These are phyloP conservation scores for Thymelicus acteon DNA, from an alignment of 2,888 invertebrate genomes.

Conservation along the genomic window DNA sequence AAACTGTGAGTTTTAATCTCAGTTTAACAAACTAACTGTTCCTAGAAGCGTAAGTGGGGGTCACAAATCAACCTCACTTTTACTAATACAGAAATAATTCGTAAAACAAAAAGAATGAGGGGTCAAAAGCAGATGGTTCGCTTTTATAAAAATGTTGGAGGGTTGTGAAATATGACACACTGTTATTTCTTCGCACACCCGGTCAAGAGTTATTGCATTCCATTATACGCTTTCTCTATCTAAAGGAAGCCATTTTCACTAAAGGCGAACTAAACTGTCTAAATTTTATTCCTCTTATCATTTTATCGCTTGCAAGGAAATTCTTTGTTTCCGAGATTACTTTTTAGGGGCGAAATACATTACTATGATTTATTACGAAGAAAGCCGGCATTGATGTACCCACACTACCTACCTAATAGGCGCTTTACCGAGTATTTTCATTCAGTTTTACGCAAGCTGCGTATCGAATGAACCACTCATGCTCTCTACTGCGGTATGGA, in stretches of 20 bases:
- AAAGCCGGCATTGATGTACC: conserved; percentile 24
- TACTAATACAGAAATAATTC: conserved; percentile 80
- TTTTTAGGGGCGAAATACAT: conserved; percentile 31
- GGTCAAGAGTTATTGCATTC: conserved; percentile 85
- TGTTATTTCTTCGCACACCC: conserved; percentile 85
- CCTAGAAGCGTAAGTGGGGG: neutral
- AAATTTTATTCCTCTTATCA: conserved; percentile 77
- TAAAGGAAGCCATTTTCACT: conserved; percentile 84
- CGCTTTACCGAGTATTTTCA: neutral
- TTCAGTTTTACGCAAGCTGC: neutral
- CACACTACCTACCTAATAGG: neutral
- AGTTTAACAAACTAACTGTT: no score
- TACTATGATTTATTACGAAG: conserved; percentile 32
- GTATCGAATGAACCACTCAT: no score
- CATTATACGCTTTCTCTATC: conserved; percentile 84
- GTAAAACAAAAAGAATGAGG: conserved; percentile 84
- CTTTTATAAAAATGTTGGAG: conserved; percentile 85
- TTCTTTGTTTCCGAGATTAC: conserved; percentile 37
- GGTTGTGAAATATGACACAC: conserved; percentile 85
- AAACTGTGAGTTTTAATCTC: no score
- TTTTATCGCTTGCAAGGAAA: conserved; percentile 56
- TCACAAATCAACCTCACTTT: conserved; percentile 46
- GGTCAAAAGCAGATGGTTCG: conserved; percentile 85
- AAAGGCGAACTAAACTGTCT: conserved; percentile 80
- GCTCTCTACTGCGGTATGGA: no score